Evolutionary conservation across 2,797 vertebrate species (phyloP).

Genomic region (Ibycter americanus): DNA sequence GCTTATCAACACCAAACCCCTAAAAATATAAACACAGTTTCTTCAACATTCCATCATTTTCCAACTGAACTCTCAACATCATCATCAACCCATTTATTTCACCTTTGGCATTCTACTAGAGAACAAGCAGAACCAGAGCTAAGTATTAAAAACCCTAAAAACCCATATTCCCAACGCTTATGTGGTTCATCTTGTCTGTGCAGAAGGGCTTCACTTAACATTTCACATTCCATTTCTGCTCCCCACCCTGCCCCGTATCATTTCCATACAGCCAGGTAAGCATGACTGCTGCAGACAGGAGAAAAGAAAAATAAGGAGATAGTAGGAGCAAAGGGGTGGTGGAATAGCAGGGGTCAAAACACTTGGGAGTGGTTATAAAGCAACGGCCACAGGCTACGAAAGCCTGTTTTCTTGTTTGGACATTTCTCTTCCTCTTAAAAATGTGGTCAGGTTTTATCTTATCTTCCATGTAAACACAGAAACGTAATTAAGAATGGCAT

Average conservation of each 20-base stretch:
- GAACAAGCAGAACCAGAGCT: neutral
- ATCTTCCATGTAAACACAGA: neutral
- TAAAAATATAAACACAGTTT: neutral
- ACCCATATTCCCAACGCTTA: neutral
- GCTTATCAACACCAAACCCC: neutral
- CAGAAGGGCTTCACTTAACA: neutral
- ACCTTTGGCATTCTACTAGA: neutral
- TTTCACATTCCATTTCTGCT: neutral
- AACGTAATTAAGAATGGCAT: neutral
- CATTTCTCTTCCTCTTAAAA: neutral
- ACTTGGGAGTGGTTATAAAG: neutral
- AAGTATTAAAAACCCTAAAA: neutral
- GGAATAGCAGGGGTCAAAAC: neutral
- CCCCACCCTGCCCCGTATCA: neutral
- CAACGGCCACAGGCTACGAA: neutral
- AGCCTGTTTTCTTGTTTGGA: neutral
- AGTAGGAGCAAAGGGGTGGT: neutral
- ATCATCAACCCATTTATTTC: neutral
- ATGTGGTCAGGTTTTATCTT: neutral
- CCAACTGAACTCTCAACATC: neutral
- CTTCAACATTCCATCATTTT: neutral
- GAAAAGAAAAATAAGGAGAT: neutral
- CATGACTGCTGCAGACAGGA: neutral
- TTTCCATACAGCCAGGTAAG: neutral
- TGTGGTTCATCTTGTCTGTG: neutral